A percentile compares a stretch with the other conserved stretches of the same genome.
These are phyloP conservation scores for Dryobates pubescens DNA, from an alignment of 2,797 vertebrate species.

Conservation along the genomic window DNA sequence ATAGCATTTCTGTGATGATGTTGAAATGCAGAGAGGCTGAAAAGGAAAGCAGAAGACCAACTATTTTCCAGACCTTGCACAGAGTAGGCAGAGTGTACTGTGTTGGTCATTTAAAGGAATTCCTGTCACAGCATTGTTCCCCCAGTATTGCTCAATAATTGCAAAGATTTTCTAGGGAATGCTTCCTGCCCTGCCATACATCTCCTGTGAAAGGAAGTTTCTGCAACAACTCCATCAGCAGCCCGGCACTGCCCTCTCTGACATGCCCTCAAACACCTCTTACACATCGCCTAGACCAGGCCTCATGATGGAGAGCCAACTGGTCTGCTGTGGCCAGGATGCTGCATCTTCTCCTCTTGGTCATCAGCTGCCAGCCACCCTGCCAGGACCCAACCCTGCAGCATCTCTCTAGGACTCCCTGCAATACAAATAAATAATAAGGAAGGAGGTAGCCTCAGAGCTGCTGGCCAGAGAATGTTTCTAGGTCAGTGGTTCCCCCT, in stretches of 20 bases:
- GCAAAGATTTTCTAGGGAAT: background rate
- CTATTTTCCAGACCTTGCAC: background rate
- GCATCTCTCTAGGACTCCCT: background rate
- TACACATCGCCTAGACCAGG: background rate
- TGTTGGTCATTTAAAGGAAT: background rate
- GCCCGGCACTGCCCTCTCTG: background rate
- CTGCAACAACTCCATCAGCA: background rate
- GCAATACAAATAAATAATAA: background rate
- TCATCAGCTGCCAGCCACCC: background rate
- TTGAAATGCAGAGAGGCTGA: background rate
- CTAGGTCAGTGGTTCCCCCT: background rate
- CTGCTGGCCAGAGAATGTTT: background rate
- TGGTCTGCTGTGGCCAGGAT: background rate
- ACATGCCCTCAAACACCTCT: background rate
- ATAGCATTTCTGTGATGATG: background rate
- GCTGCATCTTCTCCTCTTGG: background rate
- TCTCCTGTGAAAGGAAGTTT: background rate
- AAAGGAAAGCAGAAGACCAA: background rate
- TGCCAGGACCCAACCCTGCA: background rate
- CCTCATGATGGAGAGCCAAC: rapidly evolving
- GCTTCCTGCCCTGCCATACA: background rate
- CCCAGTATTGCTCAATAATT: background rate
- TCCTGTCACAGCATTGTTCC: background rate
- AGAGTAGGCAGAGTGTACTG: background rate
- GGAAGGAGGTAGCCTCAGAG: background rate